A percentile compares a stretch with the other conserved stretches of the same genome.
phyloP scores from a whole-genome alignment of 2,113 vertebrate genomes.

The Peromyscus leucopus region DNA sequence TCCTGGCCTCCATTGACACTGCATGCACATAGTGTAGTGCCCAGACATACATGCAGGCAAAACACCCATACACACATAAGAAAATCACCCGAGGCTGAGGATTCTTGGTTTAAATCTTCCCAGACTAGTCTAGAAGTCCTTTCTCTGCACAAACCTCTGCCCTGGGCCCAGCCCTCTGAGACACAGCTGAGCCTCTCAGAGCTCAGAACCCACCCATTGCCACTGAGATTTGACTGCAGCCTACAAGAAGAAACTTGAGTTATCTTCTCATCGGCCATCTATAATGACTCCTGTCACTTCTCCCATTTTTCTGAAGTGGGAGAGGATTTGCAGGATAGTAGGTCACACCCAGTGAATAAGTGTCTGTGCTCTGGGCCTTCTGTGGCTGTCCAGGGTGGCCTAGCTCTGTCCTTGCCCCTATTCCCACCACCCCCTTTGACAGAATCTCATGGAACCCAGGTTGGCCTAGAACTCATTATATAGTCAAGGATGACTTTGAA shows the following conservation, averaged over 20 bases:
- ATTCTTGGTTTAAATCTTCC: not conserved
- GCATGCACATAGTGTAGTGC: not conserved
- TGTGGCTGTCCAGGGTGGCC: not conserved
- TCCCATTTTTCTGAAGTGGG: not conserved
- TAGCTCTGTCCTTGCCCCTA: not conserved
- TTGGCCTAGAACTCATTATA: not conserved
- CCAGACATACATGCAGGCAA: not conserved
- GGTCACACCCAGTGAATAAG: not conserved
- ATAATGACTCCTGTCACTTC: not conserved
- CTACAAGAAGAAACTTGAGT: not conserved
- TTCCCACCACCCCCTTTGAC: not conserved
- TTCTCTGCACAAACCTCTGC: not conserved
- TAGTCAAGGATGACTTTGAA: not conserved
- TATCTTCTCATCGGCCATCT: accelerated
- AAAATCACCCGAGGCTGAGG: not conserved
- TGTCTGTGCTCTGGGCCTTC: not conserved
- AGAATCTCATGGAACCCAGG: not conserved
- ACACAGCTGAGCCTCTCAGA: not conserved
- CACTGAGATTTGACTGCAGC: not conserved
- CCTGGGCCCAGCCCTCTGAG: not conserved
- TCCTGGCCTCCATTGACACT: not conserved
- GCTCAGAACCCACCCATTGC: not conserved
- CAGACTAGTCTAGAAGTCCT: not conserved
- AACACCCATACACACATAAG: not conserved
- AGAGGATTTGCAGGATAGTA: not conserved